Conservation (phyloP, 2,888 invertebrate species). For the Habrosyne pyritoides region DNA sequence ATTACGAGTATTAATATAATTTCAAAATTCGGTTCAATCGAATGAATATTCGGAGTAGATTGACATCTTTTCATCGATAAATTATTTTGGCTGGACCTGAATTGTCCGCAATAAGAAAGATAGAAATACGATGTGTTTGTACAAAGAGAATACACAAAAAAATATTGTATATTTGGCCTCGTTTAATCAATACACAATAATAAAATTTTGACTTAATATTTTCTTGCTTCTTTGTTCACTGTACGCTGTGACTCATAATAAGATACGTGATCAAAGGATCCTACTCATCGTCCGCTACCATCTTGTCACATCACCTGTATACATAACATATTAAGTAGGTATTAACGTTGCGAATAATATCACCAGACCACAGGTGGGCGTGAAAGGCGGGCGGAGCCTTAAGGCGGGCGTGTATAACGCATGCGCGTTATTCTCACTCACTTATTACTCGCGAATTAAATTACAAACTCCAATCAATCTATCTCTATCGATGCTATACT, state of each 20-base stretch:
- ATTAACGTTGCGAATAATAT: conserved; percentile 46
- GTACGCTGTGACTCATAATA: not conserved
- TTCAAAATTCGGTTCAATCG: too few relatives aligned
- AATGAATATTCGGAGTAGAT: too few relatives aligned
- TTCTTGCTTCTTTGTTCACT: not conserved
- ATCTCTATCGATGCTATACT: conserved; percentile 62
- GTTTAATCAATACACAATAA: not conserved
- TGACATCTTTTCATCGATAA: too few relatives aligned
- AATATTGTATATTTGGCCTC: too few relatives aligned
- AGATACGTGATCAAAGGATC: not conserved
- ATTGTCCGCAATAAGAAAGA: too few relatives aligned
- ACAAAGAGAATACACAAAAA: too few relatives aligned
- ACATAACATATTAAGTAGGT: conserved; percentile 46
- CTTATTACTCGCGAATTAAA: conserved; percentile 49
- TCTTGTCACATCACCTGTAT: conserved; percentile 13
- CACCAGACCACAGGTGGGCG: conserved; percentile 78
- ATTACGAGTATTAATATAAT: too few relatives aligned
- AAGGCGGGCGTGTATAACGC: conserved; percentile 71
- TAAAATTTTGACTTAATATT: too few relatives aligned
- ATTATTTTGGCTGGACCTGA: too few relatives aligned
- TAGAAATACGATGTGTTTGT: too few relatives aligned
- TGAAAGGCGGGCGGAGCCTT: conserved; percentile 68
- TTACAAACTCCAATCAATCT: conserved; percentile 54
- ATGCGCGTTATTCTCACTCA: conserved; percentile 61
- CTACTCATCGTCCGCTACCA: not conserved